Evolutionary conservation across 2,113 vertebrate genomes (phyloP).

Genomic region (Oryzias curvinotus): DNA sequence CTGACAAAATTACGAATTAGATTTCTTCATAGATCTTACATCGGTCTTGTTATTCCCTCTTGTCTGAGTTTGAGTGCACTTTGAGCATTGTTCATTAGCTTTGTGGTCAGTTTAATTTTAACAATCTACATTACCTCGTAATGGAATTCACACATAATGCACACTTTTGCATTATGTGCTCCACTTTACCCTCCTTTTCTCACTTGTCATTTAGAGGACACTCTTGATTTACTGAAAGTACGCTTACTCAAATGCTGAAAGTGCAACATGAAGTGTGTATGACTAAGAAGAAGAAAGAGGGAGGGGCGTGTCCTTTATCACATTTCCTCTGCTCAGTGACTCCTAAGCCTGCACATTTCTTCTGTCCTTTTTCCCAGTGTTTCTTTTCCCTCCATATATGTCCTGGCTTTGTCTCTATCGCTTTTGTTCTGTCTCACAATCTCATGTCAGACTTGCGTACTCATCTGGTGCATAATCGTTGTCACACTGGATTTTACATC

Average conservation of each 20-base stretch:
- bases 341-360: constrained; percentile 61
- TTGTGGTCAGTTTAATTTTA: constrained; percentile 7
- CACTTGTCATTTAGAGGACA: constrained; percentile 39
- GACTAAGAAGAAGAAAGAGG: constrained; percentile 32
- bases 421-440: constrained; percentile 34
- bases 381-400: not conserved
- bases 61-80: not conserved
- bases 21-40: not conserved
- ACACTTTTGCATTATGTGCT: constrained; percentile 3
- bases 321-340: constrained; percentile 67
- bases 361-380: constrained; percentile 31
- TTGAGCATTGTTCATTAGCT: not conserved
- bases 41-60: not conserved
- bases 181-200: constrained; percentile 12
- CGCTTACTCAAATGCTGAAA: constrained; percentile 71
- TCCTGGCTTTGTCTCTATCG: constrained; percentile 41
- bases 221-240: constrained; percentile 53
- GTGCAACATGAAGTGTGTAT: constrained; percentile 49
- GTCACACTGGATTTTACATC: constrained; percentile 47
- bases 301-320: constrained; percentile 72
- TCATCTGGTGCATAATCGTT: constrained; percentile 39
- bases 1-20: not conserved
- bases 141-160: constrained; percentile 28
- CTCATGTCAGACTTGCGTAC: constrained; percentile 43
- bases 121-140: constrained; percentile 1